phyloP scores from a whole-genome alignment of 1,140 invertebrate species.

The Aphidius ervi region DNA sequence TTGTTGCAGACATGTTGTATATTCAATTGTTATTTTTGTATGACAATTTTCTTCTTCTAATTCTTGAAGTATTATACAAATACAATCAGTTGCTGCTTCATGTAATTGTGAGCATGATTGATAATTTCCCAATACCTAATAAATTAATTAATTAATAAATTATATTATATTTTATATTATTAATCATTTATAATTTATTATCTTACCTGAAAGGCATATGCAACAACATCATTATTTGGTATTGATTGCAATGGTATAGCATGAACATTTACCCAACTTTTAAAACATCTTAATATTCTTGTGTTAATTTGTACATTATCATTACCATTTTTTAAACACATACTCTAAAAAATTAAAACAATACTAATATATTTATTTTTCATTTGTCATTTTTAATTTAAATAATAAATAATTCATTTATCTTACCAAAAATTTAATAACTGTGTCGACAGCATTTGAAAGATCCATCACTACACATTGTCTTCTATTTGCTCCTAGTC shows the following conservation, averaged over 20 bases:
- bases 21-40: slow-evolving; percentile 40
- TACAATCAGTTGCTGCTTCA: slow-evolving; percentile 86
- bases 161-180: too few relatives aligned
- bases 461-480: slow-evolving; percentile 78
- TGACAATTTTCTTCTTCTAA: slow-evolving; percentile 71
- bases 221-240: slow-evolving; percentile 64
- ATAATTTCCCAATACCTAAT: slow-evolving; percentile 58
- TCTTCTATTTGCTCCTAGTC: slow-evolving; percentile 85
- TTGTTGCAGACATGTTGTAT: slow-evolving; percentile 64
- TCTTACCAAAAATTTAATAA: slow-evolving; percentile 74
- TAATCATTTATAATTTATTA: neutral
- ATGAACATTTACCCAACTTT: slow-evolving; percentile 72
- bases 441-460: slow-evolving; percentile 60
- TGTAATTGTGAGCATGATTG: slow-evolving; percentile 70
- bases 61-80: slow-evolving; percentile 79
- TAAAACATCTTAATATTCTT: slow-evolving; percentile 72
- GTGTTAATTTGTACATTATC: slow-evolving; percentile 56
- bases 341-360: too few relatives aligned
- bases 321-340: slow-evolving; percentile 61
- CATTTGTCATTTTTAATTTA: too few relatives aligned
- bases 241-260: slow-evolving; percentile 65
- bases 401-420: too few relatives aligned
- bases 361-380: too few relatives aligned
- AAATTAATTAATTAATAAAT: slow-evolving; percentile 2
- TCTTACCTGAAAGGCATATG: slow-evolving; percentile 62